Conservation (phyloP, 2,797 vertebrate species). For the Ctenosaura bakeri region DNA sequence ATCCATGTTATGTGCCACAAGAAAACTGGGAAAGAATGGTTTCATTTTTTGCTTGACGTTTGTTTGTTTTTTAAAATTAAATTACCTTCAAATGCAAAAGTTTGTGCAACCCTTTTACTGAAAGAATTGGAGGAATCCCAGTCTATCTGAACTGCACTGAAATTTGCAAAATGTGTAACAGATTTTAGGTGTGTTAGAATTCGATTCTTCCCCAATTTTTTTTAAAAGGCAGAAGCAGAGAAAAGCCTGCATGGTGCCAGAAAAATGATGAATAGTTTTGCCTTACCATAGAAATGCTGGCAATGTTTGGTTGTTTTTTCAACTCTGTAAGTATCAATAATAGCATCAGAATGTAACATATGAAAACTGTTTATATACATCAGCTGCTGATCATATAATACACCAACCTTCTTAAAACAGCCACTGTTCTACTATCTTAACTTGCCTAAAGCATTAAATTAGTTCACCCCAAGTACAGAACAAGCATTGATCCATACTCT, state of each 20-base stretch:
- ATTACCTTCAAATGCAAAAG: neutral
- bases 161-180: neutral
- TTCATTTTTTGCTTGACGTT: neutral
- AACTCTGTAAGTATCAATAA: neutral
- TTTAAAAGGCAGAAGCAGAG: neutral
- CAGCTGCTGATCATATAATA: too few species aligned
- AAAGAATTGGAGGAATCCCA: neutral
- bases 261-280: neutral
- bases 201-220: neutral
- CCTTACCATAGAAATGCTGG: neutral
- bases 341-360: neutral
- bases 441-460: neutral
- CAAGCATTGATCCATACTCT: neutral
- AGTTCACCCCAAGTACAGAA: neutral
- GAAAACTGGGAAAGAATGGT: neutral
- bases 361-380: neutral
- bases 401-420: neutral
- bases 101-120: neutral
- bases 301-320: neutral
- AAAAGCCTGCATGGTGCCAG: neutral
- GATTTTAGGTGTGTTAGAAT: neutral
- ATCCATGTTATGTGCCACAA: neutral
- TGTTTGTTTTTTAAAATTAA: neutral
- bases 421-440: neutral
- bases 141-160: neutral